Base-by-base conservation (phyloP, 64 coral and sea anemone genomes). In the Pocillopora damicornis region DNA sequence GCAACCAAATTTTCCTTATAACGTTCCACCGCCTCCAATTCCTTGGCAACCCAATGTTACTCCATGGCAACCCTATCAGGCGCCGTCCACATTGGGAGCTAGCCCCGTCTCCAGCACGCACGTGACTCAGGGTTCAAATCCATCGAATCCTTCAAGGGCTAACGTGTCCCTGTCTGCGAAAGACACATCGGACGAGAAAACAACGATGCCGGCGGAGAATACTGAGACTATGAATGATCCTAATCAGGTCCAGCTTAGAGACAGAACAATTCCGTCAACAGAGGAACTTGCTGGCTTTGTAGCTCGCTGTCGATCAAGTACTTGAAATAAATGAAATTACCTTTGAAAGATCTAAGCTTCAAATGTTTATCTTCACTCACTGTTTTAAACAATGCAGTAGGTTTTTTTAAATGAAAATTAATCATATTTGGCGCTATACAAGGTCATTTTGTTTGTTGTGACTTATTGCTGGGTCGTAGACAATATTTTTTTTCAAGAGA, bases 11-110 rank as follows among this genome's bases (percentile, higher is more conserved):
- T 85, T 85, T 85, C 64, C 81, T 11, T 35, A 77, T 13, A 77
- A 45, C 22, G 71, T 76, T 58, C 73, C 80, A 91, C 89, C 80
- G 25, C 72, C 71, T 91, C 80, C 75, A 15, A 76, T 61, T 15
- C 73, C 57, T 58, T 85, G 89, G 80, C 80, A 86, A 85, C 89
- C 80, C 9, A 74, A 51, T 38, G 51, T 76, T 57, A 22, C n/a
- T 22, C 69, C 80, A 77, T 91, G 89, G 80, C 89, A 86, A 91
- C 73, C 61, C 17, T 7, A 56, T 1, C 74, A 51, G 22, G 63
- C 72, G 63, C 36, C 37, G 22, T 25, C 36, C 6, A 15, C 73
- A 11, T 37, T 60, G 75, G 17, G 4, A 14, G 13, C 60, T 0
- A 13, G n/a, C 35, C 63, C 65, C 23, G 18, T 68, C 23, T 56